These are phyloP conservation scores for Ceuthmochares aereus DNA, from an alignment of 2,113 vertebrate species.

Conservation along the genomic window DNA sequence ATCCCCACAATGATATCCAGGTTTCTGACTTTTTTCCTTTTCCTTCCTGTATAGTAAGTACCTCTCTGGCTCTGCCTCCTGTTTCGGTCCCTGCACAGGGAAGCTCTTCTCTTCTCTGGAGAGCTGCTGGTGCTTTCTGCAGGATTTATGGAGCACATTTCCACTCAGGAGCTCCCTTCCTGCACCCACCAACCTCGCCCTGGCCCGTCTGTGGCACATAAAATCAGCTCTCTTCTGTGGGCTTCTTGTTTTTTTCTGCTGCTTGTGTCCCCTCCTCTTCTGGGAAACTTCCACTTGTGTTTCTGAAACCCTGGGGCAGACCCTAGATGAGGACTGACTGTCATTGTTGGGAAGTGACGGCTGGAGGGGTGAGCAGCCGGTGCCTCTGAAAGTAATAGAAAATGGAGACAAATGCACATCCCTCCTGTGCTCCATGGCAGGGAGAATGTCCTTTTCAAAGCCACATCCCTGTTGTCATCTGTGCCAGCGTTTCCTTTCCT, in stretches of 20 bases:
- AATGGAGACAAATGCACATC: rapidly evolving
- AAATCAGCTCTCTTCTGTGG: rapidly evolving
- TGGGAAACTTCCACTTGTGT: background rate
- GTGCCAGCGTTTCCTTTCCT: background rate
- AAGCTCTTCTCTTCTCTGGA: background rate
- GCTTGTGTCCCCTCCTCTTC: background rate
- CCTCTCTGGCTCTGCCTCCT: background rate
- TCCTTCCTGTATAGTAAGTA: background rate
- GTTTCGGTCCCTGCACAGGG: background rate
- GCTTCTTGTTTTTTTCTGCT: background rate
- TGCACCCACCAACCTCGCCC: background rate
- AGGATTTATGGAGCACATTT: background rate
- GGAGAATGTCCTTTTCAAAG: background rate
- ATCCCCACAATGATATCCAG: slow-evolving; percentile 99
- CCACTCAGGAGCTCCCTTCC: background rate
- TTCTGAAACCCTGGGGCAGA: background rate
- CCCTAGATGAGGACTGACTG: background rate
- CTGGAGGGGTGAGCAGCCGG: background rate
- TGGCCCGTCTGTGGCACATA: background rate
- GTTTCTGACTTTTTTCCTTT: slow-evolving; percentile 71
- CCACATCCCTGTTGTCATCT: rapidly evolving
- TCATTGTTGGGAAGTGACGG: background rate
- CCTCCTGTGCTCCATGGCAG: rapidly evolving
- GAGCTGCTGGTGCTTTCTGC: background rate
- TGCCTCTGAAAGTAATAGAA: background rate